Evolutionary conservation across 2,113 vertebrate species (phyloP), one percentile per base, ranked within the genome.

Genomic region (Clarias batrachus): DNA sequence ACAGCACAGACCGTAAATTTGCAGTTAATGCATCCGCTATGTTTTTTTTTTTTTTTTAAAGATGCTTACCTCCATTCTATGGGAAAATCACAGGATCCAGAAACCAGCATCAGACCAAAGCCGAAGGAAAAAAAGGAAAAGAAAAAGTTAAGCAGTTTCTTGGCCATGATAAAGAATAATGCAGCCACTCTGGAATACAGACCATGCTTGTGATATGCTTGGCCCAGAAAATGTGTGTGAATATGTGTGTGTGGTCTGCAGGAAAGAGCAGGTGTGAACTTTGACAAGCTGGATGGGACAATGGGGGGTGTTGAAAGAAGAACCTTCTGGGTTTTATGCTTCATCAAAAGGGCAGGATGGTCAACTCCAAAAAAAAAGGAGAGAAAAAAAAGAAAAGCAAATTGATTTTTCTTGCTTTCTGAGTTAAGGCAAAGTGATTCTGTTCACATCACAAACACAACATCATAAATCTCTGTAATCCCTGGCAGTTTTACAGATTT

Each of bases 41-140:
- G 85, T 52, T 27, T 56, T 33, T 56, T 37, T 37, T 37, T 37
- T 37, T 1, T 37, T 37, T 56, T 33, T 56, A 77, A 77, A 66
- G 17, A 62, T 37, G 90, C 96, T 95, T 96, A 97, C 96, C 96
- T 96, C 96, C 96, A 96, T 87, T 96, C 96, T 97, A 87, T 48
- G 3, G 12, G 89, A 90, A 91, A 93, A 77, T 70, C 48, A 91
- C 84, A 94, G 3, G 86, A 90, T 92, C 88, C 94, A 87, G 77
- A 90, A 90, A 89, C 37, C 87, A 89, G 85, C 82, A 92, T 56
- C 76, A 91, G 90, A 59, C 91, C 85, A 74, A 87, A 71, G 88
- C 91, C 89, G 84, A 89, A 88, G 56, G 91, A 85, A n/a, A 87
- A 92, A 89, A 88, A 52, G 91, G 85, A 27, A 87, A 92, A 91